Evolutionary conservation across 2,797 vertebrate genomes (phyloP).

Genomic region (Poeciliopsis gracilis): DNA sequence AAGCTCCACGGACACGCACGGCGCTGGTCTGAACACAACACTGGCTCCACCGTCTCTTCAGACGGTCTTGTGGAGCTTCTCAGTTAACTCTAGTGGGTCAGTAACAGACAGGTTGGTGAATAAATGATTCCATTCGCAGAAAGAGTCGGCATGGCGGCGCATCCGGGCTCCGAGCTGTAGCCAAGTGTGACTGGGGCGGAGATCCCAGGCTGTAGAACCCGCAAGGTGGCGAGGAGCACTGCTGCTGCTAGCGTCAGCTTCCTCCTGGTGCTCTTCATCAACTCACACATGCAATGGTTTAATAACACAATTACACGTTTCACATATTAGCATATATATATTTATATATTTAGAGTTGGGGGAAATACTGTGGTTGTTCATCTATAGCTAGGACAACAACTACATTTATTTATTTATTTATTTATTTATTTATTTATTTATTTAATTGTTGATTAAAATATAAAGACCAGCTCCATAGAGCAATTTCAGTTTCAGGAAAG

Average conservation of each 20-base stretch:
- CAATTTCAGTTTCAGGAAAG: not conserved
- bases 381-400: not conserved
- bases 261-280: not conserved
- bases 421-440: not conserved
- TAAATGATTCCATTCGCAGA: conserved; percentile 57
- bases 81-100: conserved; percentile 49
- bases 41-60: not conserved
- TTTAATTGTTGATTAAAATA: not conserved
- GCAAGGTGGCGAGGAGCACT: conserved; percentile 28
- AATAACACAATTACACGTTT: not conserved
- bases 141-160: conserved; percentile 74
- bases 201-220: conserved; percentile 40
- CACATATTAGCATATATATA: not conserved
- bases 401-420: not conserved
- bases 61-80: conserved; percentile 21
- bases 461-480: not conserved
- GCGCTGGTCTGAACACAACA: not conserved
- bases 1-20: conserved; percentile 14
- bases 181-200: conserved; percentile 59
- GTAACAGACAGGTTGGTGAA: conserved; percentile 58
- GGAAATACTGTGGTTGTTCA: not conserved
- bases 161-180: conserved; percentile 71
- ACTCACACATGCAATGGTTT: not conserved
- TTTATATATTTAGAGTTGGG: not conserved
- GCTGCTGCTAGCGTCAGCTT: not conserved